Evolutionary conservation across 2,113 vertebrate species (phyloP).

Genomic region (Calyptommatus sinebrachiatus): DNA sequence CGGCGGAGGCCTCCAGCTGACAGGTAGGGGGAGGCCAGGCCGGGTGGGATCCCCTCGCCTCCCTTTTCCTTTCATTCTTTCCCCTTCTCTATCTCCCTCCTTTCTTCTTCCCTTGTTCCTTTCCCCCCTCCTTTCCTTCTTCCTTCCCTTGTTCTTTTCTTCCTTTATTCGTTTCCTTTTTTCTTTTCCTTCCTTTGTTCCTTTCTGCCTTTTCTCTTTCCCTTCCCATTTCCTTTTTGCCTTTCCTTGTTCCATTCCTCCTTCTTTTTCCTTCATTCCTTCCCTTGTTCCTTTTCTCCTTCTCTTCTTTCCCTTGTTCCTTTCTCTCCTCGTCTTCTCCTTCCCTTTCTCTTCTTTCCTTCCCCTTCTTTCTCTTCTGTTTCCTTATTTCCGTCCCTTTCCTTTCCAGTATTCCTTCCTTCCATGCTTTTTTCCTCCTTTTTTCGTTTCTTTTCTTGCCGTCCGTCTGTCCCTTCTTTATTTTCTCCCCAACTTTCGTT

Average conservation of each 20-base stretch:
- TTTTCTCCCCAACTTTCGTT: too few relatives aligned
- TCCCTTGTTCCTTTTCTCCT: not conserved
- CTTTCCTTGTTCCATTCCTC: too few relatives aligned
- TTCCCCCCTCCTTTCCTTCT: rapidly evolving
- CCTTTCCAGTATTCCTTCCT: too few relatives aligned
- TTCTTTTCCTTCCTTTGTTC: rapidly evolving
- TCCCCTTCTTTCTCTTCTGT: not conserved
- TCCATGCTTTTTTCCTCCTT: not conserved
- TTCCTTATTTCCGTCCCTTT: too few relatives aligned
- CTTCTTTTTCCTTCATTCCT: too few relatives aligned
- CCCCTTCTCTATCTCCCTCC: too few relatives aligned
- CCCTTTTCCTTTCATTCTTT: not conserved
- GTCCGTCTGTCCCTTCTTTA: too few relatives aligned
- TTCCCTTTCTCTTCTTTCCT: not conserved
- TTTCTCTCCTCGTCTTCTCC: not conserved
- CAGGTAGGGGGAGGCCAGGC: conserved; percentile 68
- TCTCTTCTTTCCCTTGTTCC: not conserved
- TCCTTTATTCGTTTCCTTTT: rapidly evolving
- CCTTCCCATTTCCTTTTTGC: rapidly evolving
- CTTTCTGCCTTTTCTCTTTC: too few relatives aligned
- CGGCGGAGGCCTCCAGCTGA: conserved; percentile 76
- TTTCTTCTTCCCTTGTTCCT: too few relatives aligned
- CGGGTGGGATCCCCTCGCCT: too few relatives aligned
- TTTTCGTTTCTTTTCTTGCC: too few relatives aligned
- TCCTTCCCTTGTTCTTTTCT: rapidly evolving